phyloP scores from a whole-genome alignment of 2,888 invertebrate genomes.

The Slavum lentiscoides region DNA sequence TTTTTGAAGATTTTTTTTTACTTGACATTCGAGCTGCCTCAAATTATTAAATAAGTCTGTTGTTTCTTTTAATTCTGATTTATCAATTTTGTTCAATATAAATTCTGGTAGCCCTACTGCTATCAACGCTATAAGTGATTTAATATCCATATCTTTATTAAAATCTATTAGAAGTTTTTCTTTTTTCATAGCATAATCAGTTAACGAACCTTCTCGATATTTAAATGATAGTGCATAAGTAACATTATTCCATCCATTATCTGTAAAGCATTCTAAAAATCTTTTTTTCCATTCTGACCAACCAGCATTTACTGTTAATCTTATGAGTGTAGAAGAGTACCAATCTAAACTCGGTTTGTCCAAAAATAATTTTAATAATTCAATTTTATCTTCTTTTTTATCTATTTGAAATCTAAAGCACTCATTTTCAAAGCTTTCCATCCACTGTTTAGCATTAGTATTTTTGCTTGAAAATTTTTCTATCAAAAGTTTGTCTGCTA shows the following conservation, averaged over 20 bases:
- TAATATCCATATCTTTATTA: conserved; percentile 35
- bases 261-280: conserved; percentile 15
- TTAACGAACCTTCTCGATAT: conserved; percentile 1
- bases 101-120: conserved; percentile 31
- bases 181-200: conserved; percentile 22
- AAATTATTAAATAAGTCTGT: conserved; percentile 30
- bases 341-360: conserved; percentile 2
- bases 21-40: conserved; percentile 22
- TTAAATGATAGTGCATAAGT: conserved; percentile 4
- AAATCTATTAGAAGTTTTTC: conserved; percentile 29
- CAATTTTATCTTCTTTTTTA: conserved; percentile 1
- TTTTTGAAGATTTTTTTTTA: conserved; percentile 25
- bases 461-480: background rate
- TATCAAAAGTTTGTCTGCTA: conserved; percentile 3
- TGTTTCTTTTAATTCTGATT: conserved; percentile 26
- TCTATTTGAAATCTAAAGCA: background rate
- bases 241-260: conserved; percentile 9
- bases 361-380: conserved; percentile 1
- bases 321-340: background rate
- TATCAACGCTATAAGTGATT: conserved; percentile 28
- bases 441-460: conserved; percentile 1
- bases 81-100: conserved; percentile 32
- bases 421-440: conserved; percentile 4
- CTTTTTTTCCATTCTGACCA: conserved; percentile 33
- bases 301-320: conserved; percentile 1